phyloP scores from a whole-genome alignment of 2,797 vertebrate species.

The Spinus olivaceus region DNA sequence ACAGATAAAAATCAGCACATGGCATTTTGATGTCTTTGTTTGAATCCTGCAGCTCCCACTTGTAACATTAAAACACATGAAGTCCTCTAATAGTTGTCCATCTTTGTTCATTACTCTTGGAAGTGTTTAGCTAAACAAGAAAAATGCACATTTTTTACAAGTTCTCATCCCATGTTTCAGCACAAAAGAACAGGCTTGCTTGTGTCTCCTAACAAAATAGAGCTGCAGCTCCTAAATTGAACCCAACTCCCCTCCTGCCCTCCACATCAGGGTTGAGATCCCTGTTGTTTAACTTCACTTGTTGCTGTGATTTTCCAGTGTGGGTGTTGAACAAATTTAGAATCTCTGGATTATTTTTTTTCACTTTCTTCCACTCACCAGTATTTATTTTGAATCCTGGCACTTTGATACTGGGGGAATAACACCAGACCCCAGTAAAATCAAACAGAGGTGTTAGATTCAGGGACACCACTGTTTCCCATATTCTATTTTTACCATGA shows the following conservation, averaged over 20 bases:
- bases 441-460: background rate
- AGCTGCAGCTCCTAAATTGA: background rate
- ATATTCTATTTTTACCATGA: background rate
- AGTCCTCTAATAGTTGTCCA: background rate
- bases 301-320: background rate
- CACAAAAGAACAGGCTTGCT: background rate
- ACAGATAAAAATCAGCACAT: background rate
- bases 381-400: background rate
- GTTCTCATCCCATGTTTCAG: background rate
- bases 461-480: background rate
- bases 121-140: background rate
- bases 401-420: background rate
- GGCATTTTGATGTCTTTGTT: conserved; percentile 24
- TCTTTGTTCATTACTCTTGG: background rate
- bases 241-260: background rate
- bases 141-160: background rate
- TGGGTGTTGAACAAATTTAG: background rate
- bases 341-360: background rate
- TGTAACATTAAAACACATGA: background rate
- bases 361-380: background rate
- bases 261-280: background rate
- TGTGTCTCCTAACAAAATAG: background rate
- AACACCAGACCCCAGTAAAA: background rate
- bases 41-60: background rate
- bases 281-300: background rate